Evolutionary conservation across 2,888 invertebrate genomes (phyloP).

Genomic region (Andrena chrysosceles): DNA sequence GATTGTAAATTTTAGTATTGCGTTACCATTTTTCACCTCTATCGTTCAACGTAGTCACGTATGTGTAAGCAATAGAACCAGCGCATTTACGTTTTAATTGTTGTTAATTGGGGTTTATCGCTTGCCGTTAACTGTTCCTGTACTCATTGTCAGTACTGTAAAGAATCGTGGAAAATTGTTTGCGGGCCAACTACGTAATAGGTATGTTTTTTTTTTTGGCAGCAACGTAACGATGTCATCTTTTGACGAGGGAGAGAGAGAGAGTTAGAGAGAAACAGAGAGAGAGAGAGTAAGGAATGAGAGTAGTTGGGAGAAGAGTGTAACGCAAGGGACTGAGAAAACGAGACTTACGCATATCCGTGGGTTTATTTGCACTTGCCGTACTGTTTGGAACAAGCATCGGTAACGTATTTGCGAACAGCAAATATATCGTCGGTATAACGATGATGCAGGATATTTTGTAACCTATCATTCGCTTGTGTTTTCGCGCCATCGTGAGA

Average conservation of each 20-base stretch:
- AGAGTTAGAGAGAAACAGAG: too few relatives aligned
- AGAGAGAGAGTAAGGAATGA: too few relatives aligned
- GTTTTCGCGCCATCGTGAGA: slow-evolving; percentile 76
- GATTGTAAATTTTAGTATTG: slow-evolving; percentile 26
- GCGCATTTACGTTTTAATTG: too few relatives aligned
- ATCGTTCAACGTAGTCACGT: too few relatives aligned
- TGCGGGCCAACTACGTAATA: background rate
- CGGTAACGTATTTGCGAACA: slow-evolving; percentile 72
- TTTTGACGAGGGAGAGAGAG: background rate
- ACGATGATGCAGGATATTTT: slow-evolving; percentile 78
- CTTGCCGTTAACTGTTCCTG: background rate
- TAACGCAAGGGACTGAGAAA: background rate
- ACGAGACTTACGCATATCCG: slow-evolving; percentile 72
- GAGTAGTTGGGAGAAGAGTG: background rate
- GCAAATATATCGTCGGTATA: slow-evolving; percentile 79
- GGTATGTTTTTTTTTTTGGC: background rate
- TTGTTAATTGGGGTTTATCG: background rate
- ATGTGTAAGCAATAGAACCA: too few relatives aligned
- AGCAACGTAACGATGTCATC: background rate
- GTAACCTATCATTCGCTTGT: slow-evolving; percentile 76
- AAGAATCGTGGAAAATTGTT: background rate
- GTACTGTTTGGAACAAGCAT: slow-evolving; percentile 59
- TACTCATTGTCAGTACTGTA: background rate
- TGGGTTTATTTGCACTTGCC: slow-evolving; percentile 27
- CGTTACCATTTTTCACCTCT: background rate